Conservation (phyloP, 2,113 vertebrate species). For the Coryphaenoides rupestris region DNA sequence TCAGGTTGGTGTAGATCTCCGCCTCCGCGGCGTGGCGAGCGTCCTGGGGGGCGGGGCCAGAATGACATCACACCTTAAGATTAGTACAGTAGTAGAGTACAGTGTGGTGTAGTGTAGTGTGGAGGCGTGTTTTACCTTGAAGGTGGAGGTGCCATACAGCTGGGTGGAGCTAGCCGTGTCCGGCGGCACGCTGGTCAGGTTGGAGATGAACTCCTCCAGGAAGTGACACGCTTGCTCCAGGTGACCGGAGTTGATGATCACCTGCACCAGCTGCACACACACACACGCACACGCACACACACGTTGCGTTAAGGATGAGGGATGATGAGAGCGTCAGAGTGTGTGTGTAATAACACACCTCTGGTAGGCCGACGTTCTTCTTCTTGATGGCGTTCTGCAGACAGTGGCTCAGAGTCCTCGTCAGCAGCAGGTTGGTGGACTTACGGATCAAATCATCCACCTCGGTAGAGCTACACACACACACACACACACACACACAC, state of each 20-base stretch:
- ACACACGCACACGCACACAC: background rate
- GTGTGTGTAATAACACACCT: slow-evolving; percentile 73
- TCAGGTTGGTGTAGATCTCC: slow-evolving; percentile 97
- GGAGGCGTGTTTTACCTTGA: slow-evolving; percentile 77
- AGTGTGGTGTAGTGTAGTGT: background rate
- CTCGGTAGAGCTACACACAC: slow-evolving; percentile 84
- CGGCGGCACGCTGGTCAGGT: slow-evolving; percentile 93
- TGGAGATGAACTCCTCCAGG: slow-evolving; percentile 97
- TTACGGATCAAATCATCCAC: slow-evolving; percentile 98
- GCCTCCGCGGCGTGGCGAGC: slow-evolving; percentile 93
- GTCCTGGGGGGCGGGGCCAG: slow-evolving; percentile 67
- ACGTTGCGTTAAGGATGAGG: too few species aligned
- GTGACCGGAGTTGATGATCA: slow-evolving; percentile 97
- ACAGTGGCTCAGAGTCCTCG: slow-evolving; percentile 89
- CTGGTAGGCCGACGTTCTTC: slow-evolving; percentile 89
- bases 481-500: slow-evolving; percentile 14
- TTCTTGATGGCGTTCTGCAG: slow-evolving; percentile 95
- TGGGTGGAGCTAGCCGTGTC: slow-evolving; percentile 90
- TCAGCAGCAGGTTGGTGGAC: slow-evolving; percentile 92
- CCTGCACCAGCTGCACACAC: slow-evolving; percentile 86
- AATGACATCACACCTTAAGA: background rate
- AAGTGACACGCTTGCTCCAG: slow-evolving; percentile 93
- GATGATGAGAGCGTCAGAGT: too few species aligned
- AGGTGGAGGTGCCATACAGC: slow-evolving; percentile 92
- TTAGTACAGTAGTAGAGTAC: background rate